phyloP scores from a whole-genome alignment of 2,797 vertebrate genomes.

The Glyptemys insculpta region DNA sequence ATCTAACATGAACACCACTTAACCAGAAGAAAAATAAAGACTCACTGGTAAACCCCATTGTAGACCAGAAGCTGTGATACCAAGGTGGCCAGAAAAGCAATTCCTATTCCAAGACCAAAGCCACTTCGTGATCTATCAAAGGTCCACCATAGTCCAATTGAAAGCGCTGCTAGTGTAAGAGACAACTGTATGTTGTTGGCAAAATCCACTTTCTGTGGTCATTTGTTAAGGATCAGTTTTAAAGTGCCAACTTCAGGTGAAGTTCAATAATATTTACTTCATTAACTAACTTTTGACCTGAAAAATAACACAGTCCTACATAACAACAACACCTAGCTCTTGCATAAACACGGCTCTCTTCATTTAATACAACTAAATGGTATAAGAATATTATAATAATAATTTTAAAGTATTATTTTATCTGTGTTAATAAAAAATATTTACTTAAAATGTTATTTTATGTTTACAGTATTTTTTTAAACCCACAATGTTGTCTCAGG shows the following conservation, averaged over 20 bases:
- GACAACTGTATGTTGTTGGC: conserved; percentile 96
- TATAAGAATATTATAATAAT: not conserved
- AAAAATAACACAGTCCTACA: not conserved
- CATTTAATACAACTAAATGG: not conserved
- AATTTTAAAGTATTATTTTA: not conserved
- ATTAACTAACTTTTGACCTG: not conserved
- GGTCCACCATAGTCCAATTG: conserved; percentile 96
- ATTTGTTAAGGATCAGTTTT: conserved; percentile 83
- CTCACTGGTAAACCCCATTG: conserved; percentile 96
- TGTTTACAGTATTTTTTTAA: not conserved
- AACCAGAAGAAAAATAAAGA: conserved; percentile 37
- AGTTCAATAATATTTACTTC: not conserved
- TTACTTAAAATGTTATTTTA: not conserved
- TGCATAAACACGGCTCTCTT: not conserved
- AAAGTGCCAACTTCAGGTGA: not conserved
- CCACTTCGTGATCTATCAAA: conserved; percentile 95
- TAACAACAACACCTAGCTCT: not conserved
- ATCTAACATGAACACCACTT: not conserved
- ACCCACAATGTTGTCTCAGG: not conserved
- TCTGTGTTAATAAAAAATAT: not conserved
- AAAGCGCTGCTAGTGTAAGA: conserved; percentile 93
- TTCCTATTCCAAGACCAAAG: conserved; percentile 92
- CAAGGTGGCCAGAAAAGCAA: conserved; percentile 92
- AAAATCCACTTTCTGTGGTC: conserved; percentile 95
- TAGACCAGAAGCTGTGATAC: conserved; percentile 94